Percentiles rank a stretch among this genome's conserved stretches.
These are phyloP conservation scores for Rotaria socialis DNA, from an alignment of 2,888 invertebrate species.

Conservation along the genomic window DNA sequence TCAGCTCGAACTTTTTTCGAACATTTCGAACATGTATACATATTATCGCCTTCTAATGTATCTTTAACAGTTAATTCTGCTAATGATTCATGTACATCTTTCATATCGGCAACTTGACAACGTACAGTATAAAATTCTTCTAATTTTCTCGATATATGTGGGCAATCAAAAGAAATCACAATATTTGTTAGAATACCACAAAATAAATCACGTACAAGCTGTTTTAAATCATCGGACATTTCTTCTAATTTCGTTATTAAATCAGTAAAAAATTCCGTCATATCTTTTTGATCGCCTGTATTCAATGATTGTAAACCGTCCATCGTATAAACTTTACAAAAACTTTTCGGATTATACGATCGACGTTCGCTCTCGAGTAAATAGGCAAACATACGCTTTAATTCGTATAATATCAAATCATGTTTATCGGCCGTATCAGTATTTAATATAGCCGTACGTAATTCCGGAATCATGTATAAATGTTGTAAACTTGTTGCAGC, in stretches of 20 bases:
- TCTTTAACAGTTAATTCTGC: slow-evolving; percentile 96
- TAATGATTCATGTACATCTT: slow-evolving; percentile 84
- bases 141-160: slow-evolving; percentile 84
- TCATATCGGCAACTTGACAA: slow-evolving; percentile 92
- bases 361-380: slow-evolving; percentile 86
- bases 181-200: slow-evolving; percentile 90
- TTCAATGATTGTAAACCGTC: slow-evolving; percentile 83
- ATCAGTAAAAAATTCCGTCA: slow-evolving; percentile 96
- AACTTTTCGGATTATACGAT: slow-evolving; percentile 87
- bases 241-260: slow-evolving; percentile 89
- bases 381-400: slow-evolving; percentile 91
- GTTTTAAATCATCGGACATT: slow-evolving; percentile 83
- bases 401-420: slow-evolving; percentile 62
- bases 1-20: slow-evolving; percentile 89
- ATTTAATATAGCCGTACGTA: slow-evolving; percentile 73
- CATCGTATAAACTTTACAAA: slow-evolving; percentile 93
- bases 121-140: slow-evolving; percentile 94
- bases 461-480: slow-evolving; percentile 91
- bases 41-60: slow-evolving; percentile 90
- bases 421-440: slow-evolving; percentile 64
- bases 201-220: slow-evolving; percentile 80
- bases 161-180: slow-evolving; percentile 88
- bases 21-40: slow-evolving; percentile 93
- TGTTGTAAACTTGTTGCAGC: slow-evolving; percentile 97
- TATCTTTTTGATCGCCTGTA: slow-evolving; percentile 92